phyloP scores from a whole-genome alignment of 1,140 invertebrate genomes.

The Sinella curviseta region DNA sequence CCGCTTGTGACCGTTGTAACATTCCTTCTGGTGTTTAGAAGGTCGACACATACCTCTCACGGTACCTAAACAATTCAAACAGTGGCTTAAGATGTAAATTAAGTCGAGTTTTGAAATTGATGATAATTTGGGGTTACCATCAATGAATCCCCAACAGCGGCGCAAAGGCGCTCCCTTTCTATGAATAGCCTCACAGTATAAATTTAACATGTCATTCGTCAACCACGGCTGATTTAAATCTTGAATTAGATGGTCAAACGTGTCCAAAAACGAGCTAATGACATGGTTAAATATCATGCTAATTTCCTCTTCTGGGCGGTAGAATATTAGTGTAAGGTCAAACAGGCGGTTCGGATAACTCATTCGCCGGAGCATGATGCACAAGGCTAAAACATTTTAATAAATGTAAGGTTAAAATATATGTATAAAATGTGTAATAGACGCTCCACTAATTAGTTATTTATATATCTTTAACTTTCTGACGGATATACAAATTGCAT shows the following conservation, averaged over 20 bases:
- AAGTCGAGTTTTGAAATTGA: neutral
- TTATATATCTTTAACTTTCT: neutral
- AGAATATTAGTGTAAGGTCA: neutral
- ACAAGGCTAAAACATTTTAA: neutral
- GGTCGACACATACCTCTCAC: constrained; percentile 4
- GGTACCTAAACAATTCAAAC: neutral
- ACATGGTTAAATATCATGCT: neutral
- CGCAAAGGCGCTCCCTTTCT: neutral
- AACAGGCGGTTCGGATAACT: neutral
- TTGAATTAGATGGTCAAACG: neutral
- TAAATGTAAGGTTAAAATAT: too few relatives aligned
- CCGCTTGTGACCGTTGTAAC: constrained; percentile 34
- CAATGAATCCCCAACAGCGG: constrained; percentile 14
- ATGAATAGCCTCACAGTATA: neutral
- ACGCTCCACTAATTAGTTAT: neutral
- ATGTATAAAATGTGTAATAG: neutral
- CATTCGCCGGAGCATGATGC: neutral
- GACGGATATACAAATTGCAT: too few relatives aligned
- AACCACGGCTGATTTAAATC: constrained; percentile 6
- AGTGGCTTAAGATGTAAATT: neutral
- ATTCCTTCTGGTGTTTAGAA: neutral
- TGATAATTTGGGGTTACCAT: neutral
- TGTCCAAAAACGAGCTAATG: neutral
- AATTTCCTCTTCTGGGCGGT: neutral
- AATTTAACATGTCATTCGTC: neutral